Percentiles rank a stretch among this genome's conserved stretches.
Evolutionary conservation across 2,113 vertebrate species (phyloP).

Genomic region (Bubalus kerabau): DNA sequence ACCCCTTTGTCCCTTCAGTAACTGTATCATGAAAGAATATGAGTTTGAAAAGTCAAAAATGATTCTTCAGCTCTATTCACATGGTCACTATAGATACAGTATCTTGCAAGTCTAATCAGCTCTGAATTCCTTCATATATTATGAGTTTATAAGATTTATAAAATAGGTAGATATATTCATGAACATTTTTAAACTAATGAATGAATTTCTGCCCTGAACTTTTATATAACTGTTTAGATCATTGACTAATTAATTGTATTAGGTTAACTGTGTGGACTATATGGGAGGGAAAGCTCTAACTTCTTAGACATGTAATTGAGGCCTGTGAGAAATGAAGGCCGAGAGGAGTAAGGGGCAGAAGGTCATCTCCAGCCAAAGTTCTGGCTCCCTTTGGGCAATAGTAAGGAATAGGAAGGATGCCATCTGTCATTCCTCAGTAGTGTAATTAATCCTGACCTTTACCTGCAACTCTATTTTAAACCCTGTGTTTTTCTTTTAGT

Average conservation of each 20-base stretch:
- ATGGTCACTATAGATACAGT: neutral
- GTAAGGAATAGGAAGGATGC: neutral
- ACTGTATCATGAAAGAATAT: slow-evolving; percentile 1
- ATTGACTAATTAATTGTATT: neutral
- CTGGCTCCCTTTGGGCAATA: neutral
- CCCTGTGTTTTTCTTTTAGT: neutral
- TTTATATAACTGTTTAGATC: neutral
- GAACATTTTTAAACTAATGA: neutral
- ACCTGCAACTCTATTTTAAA: slow-evolving; percentile 14
- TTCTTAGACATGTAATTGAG: neutral
- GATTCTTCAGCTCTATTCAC: neutral
- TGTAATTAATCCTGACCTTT: neutral
- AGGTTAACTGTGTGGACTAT: neutral
- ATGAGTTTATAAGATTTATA: neutral
- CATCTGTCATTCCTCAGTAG: neutral
- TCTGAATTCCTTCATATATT: neutral
- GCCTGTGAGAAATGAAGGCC: neutral
- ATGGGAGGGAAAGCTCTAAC: neutral
- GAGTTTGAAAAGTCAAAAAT: neutral
- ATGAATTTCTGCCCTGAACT: neutral
- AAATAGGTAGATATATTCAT: neutral
- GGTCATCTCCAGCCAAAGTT: neutral
- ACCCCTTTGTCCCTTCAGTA: neutral
- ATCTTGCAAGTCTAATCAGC: neutral
- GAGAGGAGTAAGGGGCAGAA: neutral